A percentile compares a stretch with the other conserved stretches of the same genome.
phyloP scores from a whole-genome alignment of 2,888 invertebrate species.

The Drosophila mimica region DNA sequence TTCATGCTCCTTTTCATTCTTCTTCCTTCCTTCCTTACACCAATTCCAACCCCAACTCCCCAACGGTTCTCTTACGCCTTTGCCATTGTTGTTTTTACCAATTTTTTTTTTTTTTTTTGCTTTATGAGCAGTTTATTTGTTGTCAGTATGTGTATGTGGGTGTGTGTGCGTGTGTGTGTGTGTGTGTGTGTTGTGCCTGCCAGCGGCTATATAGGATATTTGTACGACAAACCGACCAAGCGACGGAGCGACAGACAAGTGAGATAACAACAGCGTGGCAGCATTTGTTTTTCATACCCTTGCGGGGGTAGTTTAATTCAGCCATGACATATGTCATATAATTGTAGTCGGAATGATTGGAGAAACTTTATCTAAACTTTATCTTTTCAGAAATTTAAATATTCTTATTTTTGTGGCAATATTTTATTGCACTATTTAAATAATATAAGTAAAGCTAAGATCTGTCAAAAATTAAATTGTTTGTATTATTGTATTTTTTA shows the following conservation, averaged over 20 bases:
- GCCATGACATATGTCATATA: background rate
- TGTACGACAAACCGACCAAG: conserved; percentile 25
- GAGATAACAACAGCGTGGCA: conserved; percentile 45
- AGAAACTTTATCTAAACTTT: background rate
- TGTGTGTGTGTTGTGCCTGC: conserved; percentile 34
- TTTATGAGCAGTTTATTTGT: conserved; percentile 79
- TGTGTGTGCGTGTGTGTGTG: conserved; percentile 9
- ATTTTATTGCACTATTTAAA: background rate
- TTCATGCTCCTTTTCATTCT: background rate
- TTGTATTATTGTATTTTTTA: background rate
- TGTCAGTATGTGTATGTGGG: conserved; percentile 15
- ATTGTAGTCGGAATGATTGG: background rate
- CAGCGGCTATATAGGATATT: conserved; percentile 52
- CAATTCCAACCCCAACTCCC: background rate
- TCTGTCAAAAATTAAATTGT: background rate
- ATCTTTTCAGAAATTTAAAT: background rate
- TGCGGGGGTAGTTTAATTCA: background rate
- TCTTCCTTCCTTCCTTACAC: background rate
- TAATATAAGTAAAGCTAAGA: background rate
- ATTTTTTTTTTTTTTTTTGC: conserved; percentile 62
- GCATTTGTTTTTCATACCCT: conserved; percentile 16
- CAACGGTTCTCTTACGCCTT: conserved; percentile 52
- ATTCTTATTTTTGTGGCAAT: background rate
- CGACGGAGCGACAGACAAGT: conserved; percentile 41
- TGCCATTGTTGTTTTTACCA: conserved; percentile 49